A percentile compares a stretch with the other conserved stretches of the same genome.
phyloP scores from a whole-genome alignment of 2,113 vertebrate genomes.

The Bubalus kerabau region DNA sequence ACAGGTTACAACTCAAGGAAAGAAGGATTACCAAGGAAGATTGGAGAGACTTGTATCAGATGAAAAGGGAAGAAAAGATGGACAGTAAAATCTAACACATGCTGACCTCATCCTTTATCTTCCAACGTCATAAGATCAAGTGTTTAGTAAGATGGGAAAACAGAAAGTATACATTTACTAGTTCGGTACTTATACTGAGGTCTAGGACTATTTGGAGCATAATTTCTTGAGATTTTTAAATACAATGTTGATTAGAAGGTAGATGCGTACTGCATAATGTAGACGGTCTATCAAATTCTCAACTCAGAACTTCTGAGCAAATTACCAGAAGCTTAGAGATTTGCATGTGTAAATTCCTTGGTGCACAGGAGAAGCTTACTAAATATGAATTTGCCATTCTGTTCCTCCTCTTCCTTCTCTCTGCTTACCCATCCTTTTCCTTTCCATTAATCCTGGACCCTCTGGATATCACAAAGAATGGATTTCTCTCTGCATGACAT shows the following conservation, averaged over 20 bases:
- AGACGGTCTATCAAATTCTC: not conserved
- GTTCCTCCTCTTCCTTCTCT: not conserved
- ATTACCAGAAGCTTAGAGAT: not conserved
- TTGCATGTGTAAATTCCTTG: not conserved
- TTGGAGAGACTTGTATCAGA: not conserved
- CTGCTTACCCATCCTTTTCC: not conserved
- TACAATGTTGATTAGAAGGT: not conserved
- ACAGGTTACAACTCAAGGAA: not conserved
- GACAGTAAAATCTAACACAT: not conserved
- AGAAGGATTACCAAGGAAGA: not conserved
- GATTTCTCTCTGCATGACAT: not conserved
- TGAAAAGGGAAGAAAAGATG: not conserved
- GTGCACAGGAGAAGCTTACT: not conserved
- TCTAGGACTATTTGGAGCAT: not conserved
- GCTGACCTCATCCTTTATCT: not conserved
- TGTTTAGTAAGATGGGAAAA: not conserved
- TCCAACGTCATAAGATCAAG: not conserved
- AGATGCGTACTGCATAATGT: not conserved
- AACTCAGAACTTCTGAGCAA: not conserved
- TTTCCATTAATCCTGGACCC: not conserved
- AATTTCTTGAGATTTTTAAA: not conserved
- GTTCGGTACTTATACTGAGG: rapidly evolving
- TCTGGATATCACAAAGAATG: not conserved
- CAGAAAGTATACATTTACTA: not conserved
- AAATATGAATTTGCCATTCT: not conserved